Evolutionary conservation across 2,888 invertebrate genomes (phyloP), one percentile per base, ranked within the genome.

Genomic region (Orthosia gothica): DNA sequence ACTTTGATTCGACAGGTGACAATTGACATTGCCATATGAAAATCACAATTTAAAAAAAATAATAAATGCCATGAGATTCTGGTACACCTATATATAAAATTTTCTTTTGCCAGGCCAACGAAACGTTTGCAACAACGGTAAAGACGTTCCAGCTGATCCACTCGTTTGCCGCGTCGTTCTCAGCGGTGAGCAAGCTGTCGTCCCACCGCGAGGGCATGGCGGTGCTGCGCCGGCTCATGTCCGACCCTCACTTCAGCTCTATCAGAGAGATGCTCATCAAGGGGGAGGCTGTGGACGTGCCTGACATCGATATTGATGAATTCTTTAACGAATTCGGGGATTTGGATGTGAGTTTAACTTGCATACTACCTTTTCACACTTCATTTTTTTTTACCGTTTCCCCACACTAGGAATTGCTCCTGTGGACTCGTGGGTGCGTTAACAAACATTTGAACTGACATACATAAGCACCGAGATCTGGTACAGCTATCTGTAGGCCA

Each of bases 111-210:
- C 91, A 97, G 97, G 97, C 97, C 0, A 97, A 97, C 90, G 87
- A 92, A 9, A 96, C 97, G 0, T 97, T 97, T 84, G 92, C 96
- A 0, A 96, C 96, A 63, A 92, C 97, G 88, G 91, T 94, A 40
- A 94, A 95, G 16, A 87, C 97, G 57, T 91, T 93, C 0, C 82
- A 88, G 1, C 87, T 97, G 1, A 89, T 97, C 26, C 95, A 95
- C 73, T 92, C 94, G 0, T 93, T 96, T 82, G 90, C 96, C 0
- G 84, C 84, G 0, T 91, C 95, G 0, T 92, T 95, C 81, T 89
- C 94, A 0, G 91, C 96, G 0, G 83, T 96, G 50, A 90, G 90
- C 66, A 85, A 87, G 13, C 81, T 96, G 61, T 74, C 91, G 0
- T 64, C 86, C 0, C 96, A 96, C 81, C 89, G 92, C 13, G 90